These are phyloP conservation scores for Felis chaus DNA, from an alignment of 2,113 vertebrate genomes.

Conservation along the genomic window DNA sequence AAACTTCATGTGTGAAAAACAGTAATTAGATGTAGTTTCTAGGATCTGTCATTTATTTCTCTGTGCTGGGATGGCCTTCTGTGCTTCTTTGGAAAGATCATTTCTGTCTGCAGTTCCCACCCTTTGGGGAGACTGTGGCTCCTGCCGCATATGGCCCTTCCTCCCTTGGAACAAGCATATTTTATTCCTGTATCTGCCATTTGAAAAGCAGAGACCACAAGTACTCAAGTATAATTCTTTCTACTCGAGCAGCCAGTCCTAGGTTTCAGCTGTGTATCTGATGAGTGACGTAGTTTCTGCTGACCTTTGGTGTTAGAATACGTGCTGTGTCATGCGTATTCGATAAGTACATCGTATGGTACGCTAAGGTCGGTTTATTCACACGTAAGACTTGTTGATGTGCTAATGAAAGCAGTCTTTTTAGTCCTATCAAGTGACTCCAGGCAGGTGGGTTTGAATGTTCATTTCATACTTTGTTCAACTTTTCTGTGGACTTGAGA, in stretches of 20 bases:
- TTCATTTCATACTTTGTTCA: background rate
- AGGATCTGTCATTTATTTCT: background rate
- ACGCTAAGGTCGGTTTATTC: background rate
- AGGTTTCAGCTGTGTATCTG: background rate
- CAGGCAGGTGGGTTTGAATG: background rate
- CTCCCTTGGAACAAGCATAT: background rate
- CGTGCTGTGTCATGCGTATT: rapidly evolving
- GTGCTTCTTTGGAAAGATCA: background rate
- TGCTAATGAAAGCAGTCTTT: background rate
- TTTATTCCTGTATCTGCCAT: background rate
- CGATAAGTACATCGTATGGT: background rate
- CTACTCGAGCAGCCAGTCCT: background rate
- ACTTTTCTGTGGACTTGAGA: background rate
- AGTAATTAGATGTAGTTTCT: rapidly evolving
- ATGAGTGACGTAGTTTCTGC: background rate
- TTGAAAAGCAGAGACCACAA: background rate
- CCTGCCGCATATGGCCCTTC: rapidly evolving
- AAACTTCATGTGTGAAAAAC: rapidly evolving
- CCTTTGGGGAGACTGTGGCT: background rate
- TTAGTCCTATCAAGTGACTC: background rate
- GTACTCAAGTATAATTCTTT: background rate
- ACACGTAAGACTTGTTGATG: background rate
- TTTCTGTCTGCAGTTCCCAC: background rate
- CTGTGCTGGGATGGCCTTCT: background rate
- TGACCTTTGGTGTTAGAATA: background rate